Evolutionary conservation across 2,113 vertebrate species (phyloP), one percentile per base, ranked within the genome.

Genomic region (Crotalus horridus): DNA sequence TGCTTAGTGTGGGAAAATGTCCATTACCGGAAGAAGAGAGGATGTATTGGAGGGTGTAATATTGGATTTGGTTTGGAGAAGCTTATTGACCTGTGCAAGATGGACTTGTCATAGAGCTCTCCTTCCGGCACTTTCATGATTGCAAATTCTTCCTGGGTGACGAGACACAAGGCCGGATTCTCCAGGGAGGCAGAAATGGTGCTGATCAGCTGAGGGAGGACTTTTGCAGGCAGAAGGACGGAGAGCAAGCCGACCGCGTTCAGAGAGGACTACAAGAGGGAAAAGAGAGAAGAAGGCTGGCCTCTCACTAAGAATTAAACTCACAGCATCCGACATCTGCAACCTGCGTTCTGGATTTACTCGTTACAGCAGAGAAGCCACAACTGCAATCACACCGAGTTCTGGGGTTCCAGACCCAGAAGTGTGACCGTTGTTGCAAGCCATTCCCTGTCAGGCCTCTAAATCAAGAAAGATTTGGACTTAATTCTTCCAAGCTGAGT

Each of bases 41-140:
- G 6, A 48, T 48, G 48, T 48, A 48, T 48, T 48, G 48, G 48
- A 48, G 1, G 48, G 48, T 48, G 48, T 8, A 48, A 48, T 48
- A 48, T 8, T 48, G 48, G 48, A 48, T 48, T 48, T 48, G 9
- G 48, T 48, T 48, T 48, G 48, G 9, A 48, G 48, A 8, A 48
- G 48, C 48, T 48, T 48, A 48, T 48, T 97, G 74, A 99, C 99
- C 98, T 99, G 96, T 98, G 98, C 95, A 99, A 98, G 95, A 99
- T 99, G 93, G 98, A 99, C 88, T 99, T 98, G 96, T 99, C 99
- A 6, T 98, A 99, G 2, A 99, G 97, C 53, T 98, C 98, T 93
- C 99, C 99, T 0, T 98, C 98, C 0, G 98, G 98, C 3, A 98
- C 99, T 94, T 97, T 97, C 99, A 99, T 98, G 96, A 99, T 99